Evolutionary conservation across 2,113 vertebrate genomes (phyloP), one percentile per base, ranked within the genome.

Genomic region (Barbus barbus): DNA sequence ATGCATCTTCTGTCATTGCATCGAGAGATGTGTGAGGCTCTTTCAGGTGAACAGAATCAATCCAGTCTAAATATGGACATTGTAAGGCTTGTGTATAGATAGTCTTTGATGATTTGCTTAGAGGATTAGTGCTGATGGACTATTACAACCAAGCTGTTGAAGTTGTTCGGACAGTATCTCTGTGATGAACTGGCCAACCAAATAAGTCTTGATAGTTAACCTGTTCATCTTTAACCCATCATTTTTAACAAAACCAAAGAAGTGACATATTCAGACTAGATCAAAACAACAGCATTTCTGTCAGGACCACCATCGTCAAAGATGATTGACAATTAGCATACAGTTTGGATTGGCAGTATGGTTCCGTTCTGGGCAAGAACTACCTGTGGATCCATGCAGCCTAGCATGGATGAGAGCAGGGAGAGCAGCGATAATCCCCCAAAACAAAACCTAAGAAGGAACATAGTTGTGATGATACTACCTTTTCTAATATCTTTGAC

Each of bases 41-140:
- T 81, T 76, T 84, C 88, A 90, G 87, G 89, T 93, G 88, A 87
- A 78, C 65, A n/a, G 86, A 82, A 87, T 51, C 74, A 53, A 65
- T 84, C n/a, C 33, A 12, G 60, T 36, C 48, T n/a, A 84, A 84
- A 60, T 72, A 78, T 71, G 76, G 36, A 73, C 51, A 41, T 22
- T 22, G 61, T 18, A 12, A 53, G 48, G 28, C 7, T 77, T 26
- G 22, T 12, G 6, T 26, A 56, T 18, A 38, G 33, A 41, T 58
- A 38, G 33, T 22, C 14, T 24, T 26, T 26, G 13, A 3, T 41
- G 0, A 24, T 73, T 13, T 11, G 14, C 9, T 46, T 22, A 22
- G 18, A 33, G n/a, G 48, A 9, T 77, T 22, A 51, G 11, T 18
- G 48, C 9, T 76, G 26, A 48, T 75, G 20, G 26, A 75, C 26